Base-by-base conservation (phyloP, 2,113 vertebrate genomes). In the Chloebia gouldiae region DNA sequence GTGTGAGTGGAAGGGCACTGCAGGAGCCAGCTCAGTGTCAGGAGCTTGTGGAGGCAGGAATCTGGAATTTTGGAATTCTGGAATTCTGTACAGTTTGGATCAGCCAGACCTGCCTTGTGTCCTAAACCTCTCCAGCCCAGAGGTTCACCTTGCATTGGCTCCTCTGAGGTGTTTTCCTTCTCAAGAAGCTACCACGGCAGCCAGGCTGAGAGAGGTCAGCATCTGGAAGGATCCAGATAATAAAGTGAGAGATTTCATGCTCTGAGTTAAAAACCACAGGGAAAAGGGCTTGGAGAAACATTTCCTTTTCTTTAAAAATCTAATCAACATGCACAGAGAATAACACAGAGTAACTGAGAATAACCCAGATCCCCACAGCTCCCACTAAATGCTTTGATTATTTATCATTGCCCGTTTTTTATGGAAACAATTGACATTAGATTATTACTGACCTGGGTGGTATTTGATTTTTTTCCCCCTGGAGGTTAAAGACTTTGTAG, bases 401-500 rank as follows among this genome's bases (percentile, higher is more conserved):
- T 80, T 93, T 90, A 78, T 92, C 71, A 44, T 37, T 4, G 1
- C 60, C 76, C n/a, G 2, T 57, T 69, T 84, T 90, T 93, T 73
- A 57, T 66, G 68, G 60, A 30, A 86, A 76, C 73, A 92, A 57
- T 88, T 91, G 71, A 90, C 79, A 81, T 86, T 80, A 88, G 76
- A 44, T 91, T 93, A 64, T 86, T 92, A 66, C 50, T 85, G 71
- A 90, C 71, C 85, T 90, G 35, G 27, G 44, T 96, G 93, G 17
- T 90, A 95, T 95, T 96, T 93, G 81, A 77, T 80, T 82, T 82
- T 89, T 85, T 90, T 13, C 1, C 8, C 86, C 51, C 39, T 60
- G n/a, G 84, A 71, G 85, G 54, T 82, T 92, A 85, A 94, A 90
- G 75, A 50, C 79, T 87, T 89, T 47, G 50, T 57, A 72, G 37